A percentile compares a stretch with the other conserved stretches of the same genome.
phyloP scores from a whole-genome alignment of 2,888 invertebrate species.

The Chironomus tentans region DNA sequence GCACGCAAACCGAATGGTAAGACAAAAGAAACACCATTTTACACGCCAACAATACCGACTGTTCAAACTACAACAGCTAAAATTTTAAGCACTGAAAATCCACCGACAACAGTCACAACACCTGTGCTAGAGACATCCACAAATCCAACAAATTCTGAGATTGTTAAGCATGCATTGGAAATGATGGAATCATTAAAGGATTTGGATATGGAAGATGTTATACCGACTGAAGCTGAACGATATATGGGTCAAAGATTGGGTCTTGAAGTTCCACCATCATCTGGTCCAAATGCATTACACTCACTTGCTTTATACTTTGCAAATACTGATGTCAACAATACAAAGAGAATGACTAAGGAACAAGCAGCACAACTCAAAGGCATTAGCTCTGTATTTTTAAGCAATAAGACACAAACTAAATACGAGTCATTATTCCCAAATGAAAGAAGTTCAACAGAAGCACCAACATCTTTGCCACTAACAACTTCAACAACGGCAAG shows the following conservation, averaged over 20 bases:
- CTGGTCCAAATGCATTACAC: conserved; percentile 67
- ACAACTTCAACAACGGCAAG: conserved; percentile 29
- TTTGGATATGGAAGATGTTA: conserved; percentile 47
- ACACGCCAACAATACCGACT: conserved; percentile 41
- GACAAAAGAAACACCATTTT: conserved; percentile 36
- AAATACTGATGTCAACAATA: conserved; percentile 38
- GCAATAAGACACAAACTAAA: conserved; percentile 50
- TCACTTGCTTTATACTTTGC: conserved; percentile 74
- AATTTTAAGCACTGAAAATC: conserved; percentile 27
- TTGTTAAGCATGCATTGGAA: conserved; percentile 58
- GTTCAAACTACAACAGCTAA: conserved; percentile 28
- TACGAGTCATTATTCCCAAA: conserved; percentile 13
- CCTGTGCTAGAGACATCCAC: conserved; percentile 29
- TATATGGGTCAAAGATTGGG: conserved; percentile 50
- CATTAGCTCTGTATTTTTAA: conserved; percentile 47
- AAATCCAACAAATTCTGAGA: conserved; percentile 32
- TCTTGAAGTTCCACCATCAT: conserved; percentile 60
- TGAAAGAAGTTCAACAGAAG: conserved; percentile 26
- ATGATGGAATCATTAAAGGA: conserved; percentile 59
- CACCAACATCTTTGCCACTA: neutral
- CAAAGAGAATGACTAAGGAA: conserved; percentile 30
- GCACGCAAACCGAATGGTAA: conserved; percentile 31
- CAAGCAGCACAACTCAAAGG: conserved; percentile 29
- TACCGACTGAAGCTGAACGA: conserved; percentile 43
- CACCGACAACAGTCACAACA: conserved; percentile 28